Conservation (phyloP, 2,797 vertebrate species). For the Gallinago stenura region DNA sequence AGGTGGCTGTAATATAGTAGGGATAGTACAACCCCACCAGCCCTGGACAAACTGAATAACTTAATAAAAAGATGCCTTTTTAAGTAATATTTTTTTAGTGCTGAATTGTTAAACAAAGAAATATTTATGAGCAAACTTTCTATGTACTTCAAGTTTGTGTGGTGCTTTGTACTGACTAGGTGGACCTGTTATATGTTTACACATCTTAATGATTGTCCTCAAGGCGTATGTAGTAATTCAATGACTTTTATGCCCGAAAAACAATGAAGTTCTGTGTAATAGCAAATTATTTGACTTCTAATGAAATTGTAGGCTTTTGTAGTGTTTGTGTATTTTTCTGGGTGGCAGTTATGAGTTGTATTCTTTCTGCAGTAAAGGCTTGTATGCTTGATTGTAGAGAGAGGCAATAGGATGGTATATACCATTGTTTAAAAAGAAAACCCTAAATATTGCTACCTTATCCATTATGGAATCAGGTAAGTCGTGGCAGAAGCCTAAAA, state of each 20-base stretch:
- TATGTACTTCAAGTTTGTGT: conserved; percentile 70
- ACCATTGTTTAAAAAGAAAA: conserved; percentile 59
- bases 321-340: conserved; percentile 53
- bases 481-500: background rate
- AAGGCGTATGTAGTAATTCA: conserved; percentile 31
- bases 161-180: conserved; percentile 58
- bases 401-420: conserved; percentile 62
- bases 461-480: background rate
- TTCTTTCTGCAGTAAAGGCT: conserved; percentile 52
- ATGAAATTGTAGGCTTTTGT: conserved; percentile 29
- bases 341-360: background rate
- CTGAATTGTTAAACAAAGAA: conserved; percentile 64
- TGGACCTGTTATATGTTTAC: conserved; percentile 17
- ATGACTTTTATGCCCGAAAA: conserved; percentile 38
- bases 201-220: conserved; percentile 22
- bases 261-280: conserved; percentile 34
- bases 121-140: conserved; percentile 74
- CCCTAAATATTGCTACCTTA: conserved; percentile 69
- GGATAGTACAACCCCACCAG: conserved; percentile 61
- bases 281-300: conserved; percentile 48
- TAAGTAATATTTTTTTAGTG: conserved; percentile 68
- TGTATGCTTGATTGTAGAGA: conserved; percentile 43
- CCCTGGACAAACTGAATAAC: conserved; percentile 58
- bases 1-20: conserved; percentile 50
- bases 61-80: conserved; percentile 65